phyloP scores from a whole-genome alignment of 2,888 invertebrate genomes.

The Catocala fraxini region DNA sequence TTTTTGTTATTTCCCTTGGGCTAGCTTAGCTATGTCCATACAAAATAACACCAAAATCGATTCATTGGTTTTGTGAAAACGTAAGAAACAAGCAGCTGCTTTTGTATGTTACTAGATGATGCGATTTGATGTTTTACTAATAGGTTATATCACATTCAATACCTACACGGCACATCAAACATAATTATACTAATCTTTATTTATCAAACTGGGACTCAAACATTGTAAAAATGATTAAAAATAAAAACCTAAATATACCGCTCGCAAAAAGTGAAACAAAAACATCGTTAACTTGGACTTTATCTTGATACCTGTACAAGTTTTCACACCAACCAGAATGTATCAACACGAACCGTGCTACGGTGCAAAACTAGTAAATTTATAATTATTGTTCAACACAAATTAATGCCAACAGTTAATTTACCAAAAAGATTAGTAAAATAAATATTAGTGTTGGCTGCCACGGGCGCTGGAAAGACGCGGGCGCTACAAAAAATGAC shows the following conservation, averaged over 20 bases:
- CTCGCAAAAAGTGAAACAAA: slow-evolving; percentile 9
- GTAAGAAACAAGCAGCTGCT: no score
- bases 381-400: slow-evolving; percentile 13
- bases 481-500: slow-evolving; percentile 11
- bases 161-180: background rate
- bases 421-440: slow-evolving; percentile 23
- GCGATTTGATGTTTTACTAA: no score
- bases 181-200: slow-evolving; percentile 10
- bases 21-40: no score
- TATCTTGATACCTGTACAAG: slow-evolving; percentile 15
- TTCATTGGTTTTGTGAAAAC: no score
- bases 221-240: slow-evolving; percentile 7
- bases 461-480: slow-evolving; percentile 1
- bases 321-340: slow-evolving; percentile 16
- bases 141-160: no score
- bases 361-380: slow-evolving; percentile 9
- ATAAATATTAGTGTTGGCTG: slow-evolving; percentile 19
- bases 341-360: slow-evolving; percentile 4
- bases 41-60: no score
- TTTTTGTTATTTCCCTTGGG: no score
- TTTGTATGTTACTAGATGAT: no score
- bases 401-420: slow-evolving; percentile 36
- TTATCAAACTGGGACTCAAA: slow-evolving; percentile 12
- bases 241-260: slow-evolving; percentile 8
- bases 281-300: slow-evolving; percentile 12